Evolutionary conservation across 2,113 vertebrate genomes (phyloP).

Genomic region (Raja brachyura): DNA sequence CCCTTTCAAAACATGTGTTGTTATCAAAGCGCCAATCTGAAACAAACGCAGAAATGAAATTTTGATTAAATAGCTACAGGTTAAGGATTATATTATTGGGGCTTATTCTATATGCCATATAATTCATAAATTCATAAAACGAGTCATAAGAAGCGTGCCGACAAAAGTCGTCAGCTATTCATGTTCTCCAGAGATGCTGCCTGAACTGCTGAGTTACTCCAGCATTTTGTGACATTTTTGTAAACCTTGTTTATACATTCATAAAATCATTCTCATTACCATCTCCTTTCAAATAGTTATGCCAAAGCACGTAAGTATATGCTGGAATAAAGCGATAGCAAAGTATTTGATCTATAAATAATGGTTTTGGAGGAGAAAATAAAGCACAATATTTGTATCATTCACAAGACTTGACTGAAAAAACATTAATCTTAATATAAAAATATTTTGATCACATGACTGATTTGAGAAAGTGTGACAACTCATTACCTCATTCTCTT

Average conservation of each 20-base stretch:
- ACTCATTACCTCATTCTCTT: slow-evolving; percentile 51
- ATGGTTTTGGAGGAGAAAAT: background rate
- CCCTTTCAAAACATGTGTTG: slow-evolving; percentile 68
- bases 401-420: background rate
- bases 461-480: background rate
- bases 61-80: background rate
- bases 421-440: background rate
- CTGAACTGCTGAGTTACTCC: no score
- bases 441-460: background rate
- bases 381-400: background rate
- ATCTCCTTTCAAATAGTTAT: background rate
- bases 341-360: background rate
- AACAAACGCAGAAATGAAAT: slow-evolving; percentile 31
- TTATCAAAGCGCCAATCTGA: slow-evolving; percentile 65
- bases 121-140: background rate
- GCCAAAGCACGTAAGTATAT: background rate
- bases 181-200: no score
- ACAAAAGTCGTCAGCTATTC: no score
- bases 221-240: no score
- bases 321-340: background rate
- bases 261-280: background rate
- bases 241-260: no score
- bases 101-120: background rate
- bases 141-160: no score
- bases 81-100: background rate